Conservation (phyloP, 2,113 vertebrate genomes). For the Noctilio leporinus region DNA sequence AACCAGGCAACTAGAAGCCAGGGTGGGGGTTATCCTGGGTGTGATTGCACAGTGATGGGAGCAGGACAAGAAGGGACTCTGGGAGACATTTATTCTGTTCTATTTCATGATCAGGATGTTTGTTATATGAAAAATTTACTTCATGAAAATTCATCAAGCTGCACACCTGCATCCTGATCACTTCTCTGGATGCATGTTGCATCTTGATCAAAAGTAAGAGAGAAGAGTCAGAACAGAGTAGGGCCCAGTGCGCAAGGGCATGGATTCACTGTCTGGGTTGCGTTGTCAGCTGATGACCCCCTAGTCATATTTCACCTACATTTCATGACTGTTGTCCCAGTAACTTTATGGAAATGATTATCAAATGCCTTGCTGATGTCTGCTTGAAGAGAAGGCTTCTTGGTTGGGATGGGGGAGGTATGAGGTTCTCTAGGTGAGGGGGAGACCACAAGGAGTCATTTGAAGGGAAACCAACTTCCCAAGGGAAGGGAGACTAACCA, state of each 20-base stretch:
- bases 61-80: not conserved
- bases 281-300: not conserved
- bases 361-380: not conserved
- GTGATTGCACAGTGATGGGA: accelerated
- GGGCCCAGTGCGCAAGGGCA: not conserved
- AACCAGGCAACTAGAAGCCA: not conserved
- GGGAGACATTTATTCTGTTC: not conserved
- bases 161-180: not conserved
- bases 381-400: not conserved
- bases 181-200: not conserved
- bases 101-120: not conserved
- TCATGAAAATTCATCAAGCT: not conserved
- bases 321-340: not conserved
- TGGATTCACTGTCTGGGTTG: too few relatives aligned
- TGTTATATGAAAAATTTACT: not conserved
- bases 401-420: not conserved
- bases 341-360: not conserved
- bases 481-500: not conserved
- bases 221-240: not conserved
- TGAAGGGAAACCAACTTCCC: not conserved
- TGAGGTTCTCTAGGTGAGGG: not conserved
- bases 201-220: not conserved
- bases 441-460: not conserved
- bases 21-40: not conserved
- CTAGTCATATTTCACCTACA: not conserved